phyloP scores from a whole-genome alignment of 2,113 vertebrate species.

The Ageneiosus marmoratus region DNA sequence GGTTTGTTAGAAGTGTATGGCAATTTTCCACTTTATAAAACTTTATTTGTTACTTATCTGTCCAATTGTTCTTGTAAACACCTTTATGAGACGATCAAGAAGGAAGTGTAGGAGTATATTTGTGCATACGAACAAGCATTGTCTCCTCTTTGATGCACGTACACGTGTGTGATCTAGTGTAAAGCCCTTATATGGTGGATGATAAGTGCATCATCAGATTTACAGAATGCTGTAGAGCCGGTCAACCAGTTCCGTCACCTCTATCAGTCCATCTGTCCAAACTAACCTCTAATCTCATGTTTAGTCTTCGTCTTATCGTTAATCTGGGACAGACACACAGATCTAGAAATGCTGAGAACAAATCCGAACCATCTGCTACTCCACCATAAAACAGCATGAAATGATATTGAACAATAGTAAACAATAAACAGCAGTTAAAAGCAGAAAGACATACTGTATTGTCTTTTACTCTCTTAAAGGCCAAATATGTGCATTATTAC shows the following conservation, averaged over 20 bases:
- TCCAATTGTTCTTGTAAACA: background rate
- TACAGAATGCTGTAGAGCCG: conserved; percentile 32
- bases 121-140: too few species aligned
- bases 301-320: conserved; percentile 43
- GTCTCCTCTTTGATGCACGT: background rate
- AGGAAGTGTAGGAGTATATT: too few species aligned
- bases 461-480: background rate
- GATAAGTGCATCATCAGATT: conserved; percentile 33
- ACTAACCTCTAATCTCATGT: conserved; percentile 49
- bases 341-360: conserved; percentile 18
- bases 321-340: conserved; percentile 20
- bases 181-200: background rate
- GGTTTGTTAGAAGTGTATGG: background rate
- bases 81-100: background rate
- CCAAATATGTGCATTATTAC: background rate
- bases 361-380: conserved; percentile 34
- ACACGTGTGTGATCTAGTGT: background rate
- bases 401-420: conserved; percentile 3
- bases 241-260: conserved; percentile 10
- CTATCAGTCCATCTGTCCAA: conserved; percentile 34
- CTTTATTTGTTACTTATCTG: background rate
- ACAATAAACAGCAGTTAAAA: conserved; percentile 5
- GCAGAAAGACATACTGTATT: background rate
- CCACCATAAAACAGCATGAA: conserved; percentile 8
- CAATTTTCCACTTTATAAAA: background rate